These are phyloP conservation scores for Diorhabda carinulata DNA, from an alignment of 1,140 invertebrate genomes.

Conservation along the genomic window DNA sequence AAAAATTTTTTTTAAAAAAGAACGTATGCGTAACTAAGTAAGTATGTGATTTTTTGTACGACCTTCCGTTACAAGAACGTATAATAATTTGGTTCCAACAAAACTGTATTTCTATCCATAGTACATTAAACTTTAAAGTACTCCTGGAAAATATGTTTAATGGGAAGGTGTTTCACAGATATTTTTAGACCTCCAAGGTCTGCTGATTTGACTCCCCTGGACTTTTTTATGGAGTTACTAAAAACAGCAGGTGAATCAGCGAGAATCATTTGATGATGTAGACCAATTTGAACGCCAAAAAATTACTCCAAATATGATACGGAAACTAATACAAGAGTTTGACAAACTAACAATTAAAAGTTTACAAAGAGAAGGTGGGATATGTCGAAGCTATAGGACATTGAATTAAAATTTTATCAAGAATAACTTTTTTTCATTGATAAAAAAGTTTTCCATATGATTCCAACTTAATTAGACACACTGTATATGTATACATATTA, in stretches of 20 bases:
- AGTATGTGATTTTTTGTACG: slow-evolving; percentile 12
- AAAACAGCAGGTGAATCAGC: not conserved
- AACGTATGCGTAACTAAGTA: not conserved
- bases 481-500: too few relatives aligned
- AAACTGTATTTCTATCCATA: slow-evolving; percentile 11
- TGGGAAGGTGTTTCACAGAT: slow-evolving; percentile 16
- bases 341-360: not conserved
- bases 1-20: too few relatives aligned
- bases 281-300: not conserved
- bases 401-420: not conserved
- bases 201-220: not conserved
- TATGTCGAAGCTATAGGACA: not conserved
- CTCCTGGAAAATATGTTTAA: slow-evolving; percentile 12
- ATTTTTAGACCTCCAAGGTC: slow-evolving; percentile 1
- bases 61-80: slow-evolving; percentile 16
- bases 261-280: not conserved
- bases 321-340: not conserved
- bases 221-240: slow-evolving; percentile 6
- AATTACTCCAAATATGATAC: slow-evolving; percentile 1
- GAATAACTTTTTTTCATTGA: too few relatives aligned
- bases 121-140: not conserved
- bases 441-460: too few relatives aligned
- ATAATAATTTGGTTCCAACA: slow-evolving; percentile 20
- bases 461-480: too few relatives aligned
- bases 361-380: not conserved